Conservation (phyloP, 2,113 vertebrate genomes). For the Capreolus pygargus region DNA sequence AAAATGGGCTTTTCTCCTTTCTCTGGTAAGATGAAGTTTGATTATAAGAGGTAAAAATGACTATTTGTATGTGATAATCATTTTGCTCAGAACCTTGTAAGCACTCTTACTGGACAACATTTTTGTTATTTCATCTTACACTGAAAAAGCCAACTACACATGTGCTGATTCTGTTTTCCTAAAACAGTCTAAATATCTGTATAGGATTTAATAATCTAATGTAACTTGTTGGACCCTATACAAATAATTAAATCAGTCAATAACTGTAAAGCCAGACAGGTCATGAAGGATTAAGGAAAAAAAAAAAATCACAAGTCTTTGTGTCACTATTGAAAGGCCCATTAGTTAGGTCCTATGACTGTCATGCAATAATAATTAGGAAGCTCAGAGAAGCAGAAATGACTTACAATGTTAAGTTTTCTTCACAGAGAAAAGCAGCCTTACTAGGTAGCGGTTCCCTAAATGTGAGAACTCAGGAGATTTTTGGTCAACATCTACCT, state of each 20-base stretch:
- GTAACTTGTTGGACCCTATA: not conserved
- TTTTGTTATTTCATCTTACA: not conserved
- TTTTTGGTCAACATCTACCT: not conserved
- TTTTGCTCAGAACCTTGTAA: not conserved
- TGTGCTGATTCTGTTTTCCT: not conserved
- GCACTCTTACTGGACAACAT: not conserved
- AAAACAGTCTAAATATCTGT: not conserved
- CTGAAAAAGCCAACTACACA: not conserved
- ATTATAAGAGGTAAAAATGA: not conserved
- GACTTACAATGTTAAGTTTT: not conserved
- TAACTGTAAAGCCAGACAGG: not conserved
- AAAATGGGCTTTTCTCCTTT: not conserved
- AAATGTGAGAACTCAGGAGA: not conserved
- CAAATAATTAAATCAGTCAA: not conserved
- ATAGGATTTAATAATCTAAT: not conserved
- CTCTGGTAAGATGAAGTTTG: not conserved
- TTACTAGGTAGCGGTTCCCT: not conserved
- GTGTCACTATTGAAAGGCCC: not conserved
- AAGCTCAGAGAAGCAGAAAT: not conserved
- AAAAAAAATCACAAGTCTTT: not conserved
- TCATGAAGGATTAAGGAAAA: slow-evolving; percentile 12
- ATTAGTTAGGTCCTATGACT: not conserved
- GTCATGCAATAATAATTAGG: not conserved
- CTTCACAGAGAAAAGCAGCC: not conserved
- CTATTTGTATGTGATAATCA: not conserved